phyloP scores from a whole-genome alignment of 2,113 vertebrate species.

The Cervus canadensis region DNA sequence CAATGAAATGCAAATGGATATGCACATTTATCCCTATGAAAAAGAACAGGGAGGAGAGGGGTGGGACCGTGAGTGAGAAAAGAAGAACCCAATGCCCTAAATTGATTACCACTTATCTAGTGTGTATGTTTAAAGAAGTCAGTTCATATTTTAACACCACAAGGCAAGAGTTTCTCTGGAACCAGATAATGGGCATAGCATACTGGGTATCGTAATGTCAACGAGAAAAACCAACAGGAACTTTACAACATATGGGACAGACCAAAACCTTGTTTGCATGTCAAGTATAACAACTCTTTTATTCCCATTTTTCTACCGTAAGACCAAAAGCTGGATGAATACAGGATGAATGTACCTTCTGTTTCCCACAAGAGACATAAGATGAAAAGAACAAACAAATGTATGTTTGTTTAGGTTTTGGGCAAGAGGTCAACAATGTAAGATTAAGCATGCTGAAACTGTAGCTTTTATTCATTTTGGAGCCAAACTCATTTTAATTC shows the following conservation, averaged over 20 bases:
- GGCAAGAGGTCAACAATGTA: neutral
- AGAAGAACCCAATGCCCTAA: neutral
- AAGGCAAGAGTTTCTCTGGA: conserved; percentile 19
- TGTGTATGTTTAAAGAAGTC: neutral
- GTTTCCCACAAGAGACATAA: conserved; percentile 32
- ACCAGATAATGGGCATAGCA: neutral
- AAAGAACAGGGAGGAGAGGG: neutral
- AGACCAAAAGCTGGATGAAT: neutral
- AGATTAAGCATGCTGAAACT: neutral
- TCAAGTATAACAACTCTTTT: neutral
- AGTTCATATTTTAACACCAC: neutral
- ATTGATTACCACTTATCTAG: neutral
- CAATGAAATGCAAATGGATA: neutral
- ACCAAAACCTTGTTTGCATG: neutral
- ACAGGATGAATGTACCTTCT: conserved; percentile 24
- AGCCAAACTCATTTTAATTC: conserved; percentile 17
- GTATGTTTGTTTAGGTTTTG: conserved; percentile 18
- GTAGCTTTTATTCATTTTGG: neutral
- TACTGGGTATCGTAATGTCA: neutral
- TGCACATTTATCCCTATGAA: neutral
- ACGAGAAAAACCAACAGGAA: conserved; percentile 38
- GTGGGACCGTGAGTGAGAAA: neutral
- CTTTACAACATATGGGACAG: neutral
- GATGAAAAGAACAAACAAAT: conserved; percentile 11
- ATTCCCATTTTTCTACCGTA: neutral